Evolutionary conservation across 2,888 invertebrate species (phyloP).

Genomic region (Athripsodes cinereus): DNA sequence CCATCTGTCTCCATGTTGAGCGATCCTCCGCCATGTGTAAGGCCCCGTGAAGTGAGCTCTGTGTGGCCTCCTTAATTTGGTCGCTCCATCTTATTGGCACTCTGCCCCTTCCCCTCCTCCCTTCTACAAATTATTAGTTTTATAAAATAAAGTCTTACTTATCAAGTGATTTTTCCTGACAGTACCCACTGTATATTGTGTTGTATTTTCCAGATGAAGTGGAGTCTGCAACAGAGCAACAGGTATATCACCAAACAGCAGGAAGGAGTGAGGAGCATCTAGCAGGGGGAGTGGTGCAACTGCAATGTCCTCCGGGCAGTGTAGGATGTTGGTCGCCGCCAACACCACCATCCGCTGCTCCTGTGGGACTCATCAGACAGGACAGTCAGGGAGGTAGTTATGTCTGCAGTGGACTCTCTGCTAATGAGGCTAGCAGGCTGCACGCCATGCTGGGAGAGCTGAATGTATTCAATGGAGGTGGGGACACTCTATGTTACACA

Average conservation of each 20-base stretch:
- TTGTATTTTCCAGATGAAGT: slow-evolving; percentile 26
- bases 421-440: slow-evolving; percentile 31
- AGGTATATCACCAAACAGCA: slow-evolving; percentile 5
- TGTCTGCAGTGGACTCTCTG: slow-evolving; percentile 57
- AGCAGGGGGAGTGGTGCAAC: slow-evolving; percentile 78
- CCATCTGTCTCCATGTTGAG: too few relatives aligned
- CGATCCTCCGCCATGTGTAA: too few relatives aligned
- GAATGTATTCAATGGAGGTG: not conserved
- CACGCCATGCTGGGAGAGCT: not conserved
- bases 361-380: slow-evolving; percentile 39
- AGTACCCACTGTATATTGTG: too few relatives aligned
- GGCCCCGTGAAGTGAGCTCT: too few relatives aligned
- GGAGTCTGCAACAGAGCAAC: slow-evolving; percentile 31
- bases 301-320: slow-evolving; percentile 74
- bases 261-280: slow-evolving; percentile 73
- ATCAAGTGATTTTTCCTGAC: too few relatives aligned
- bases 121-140: too few relatives aligned
- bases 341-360: not conserved
- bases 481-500: not conserved
- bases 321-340: slow-evolving; percentile 45
- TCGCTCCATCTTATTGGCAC: too few relatives aligned
- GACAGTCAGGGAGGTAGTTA: slow-evolving; percentile 70
- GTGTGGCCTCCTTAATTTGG: too few relatives aligned
- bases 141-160: too few relatives aligned
- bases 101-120: too few relatives aligned